These are phyloP conservation scores for Ctenodactylus gundi DNA, from an alignment of 2,113 vertebrate species.

Conservation along the genomic window DNA sequence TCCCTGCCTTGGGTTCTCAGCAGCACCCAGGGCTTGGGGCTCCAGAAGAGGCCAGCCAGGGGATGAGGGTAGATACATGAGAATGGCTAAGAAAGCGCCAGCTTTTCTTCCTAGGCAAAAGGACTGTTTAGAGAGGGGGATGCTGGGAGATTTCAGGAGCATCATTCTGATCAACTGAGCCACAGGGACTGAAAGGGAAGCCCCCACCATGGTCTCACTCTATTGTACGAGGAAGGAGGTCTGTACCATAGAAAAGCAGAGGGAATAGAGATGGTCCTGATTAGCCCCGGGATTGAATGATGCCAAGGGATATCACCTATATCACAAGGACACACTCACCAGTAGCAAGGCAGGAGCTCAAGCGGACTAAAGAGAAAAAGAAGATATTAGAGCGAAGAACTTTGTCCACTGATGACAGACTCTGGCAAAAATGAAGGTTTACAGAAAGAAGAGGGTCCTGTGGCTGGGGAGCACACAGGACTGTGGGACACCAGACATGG, in stretches of 20 bases:
- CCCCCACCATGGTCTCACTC: neutral
- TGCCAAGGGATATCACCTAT: constrained; percentile 32
- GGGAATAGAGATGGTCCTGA: neutral
- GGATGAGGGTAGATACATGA: neutral
- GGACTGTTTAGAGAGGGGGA: neutral
- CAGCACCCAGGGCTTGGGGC: neutral
- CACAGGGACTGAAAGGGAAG: neutral
- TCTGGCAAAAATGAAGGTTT: neutral
- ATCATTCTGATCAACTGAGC: neutral
- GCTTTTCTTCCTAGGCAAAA: neutral
- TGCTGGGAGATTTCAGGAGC: neutral
- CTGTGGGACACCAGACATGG: neutral
- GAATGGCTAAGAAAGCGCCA: neutral
- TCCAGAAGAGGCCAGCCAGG: neutral
- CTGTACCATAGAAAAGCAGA: neutral
- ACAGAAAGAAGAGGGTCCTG: neutral
- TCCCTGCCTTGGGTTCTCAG: neutral
- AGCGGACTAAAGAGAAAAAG: constrained; percentile 33
- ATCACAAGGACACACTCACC: neutral
- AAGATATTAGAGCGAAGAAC: accelerated
- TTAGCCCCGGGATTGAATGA: constrained; percentile 40
- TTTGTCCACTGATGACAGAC: constrained; percentile 36
- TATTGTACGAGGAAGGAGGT: neutral
- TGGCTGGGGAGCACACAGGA: neutral
- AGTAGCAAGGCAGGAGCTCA: constrained; percentile 37